Evolutionary conservation across 2,888 invertebrate genomes (phyloP).

Genomic region (Leptopilina myrica): DNA sequence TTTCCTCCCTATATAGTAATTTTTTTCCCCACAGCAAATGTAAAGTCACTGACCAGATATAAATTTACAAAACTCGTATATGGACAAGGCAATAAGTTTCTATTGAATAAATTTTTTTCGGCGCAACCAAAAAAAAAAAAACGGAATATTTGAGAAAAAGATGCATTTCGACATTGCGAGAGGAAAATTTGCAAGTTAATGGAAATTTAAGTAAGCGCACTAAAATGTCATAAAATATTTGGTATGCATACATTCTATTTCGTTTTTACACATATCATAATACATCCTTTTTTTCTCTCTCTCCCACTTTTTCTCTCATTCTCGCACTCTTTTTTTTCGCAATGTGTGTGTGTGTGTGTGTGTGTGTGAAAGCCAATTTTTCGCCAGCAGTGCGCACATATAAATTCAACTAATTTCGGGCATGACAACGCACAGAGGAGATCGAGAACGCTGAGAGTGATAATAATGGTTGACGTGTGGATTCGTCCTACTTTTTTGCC

Average conservation of each 20-base stretch:
- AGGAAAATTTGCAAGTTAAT: constrained; percentile 27
- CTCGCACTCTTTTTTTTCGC: not conserved
- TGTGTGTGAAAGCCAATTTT: constrained; percentile 34
- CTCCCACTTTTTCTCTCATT: not conserved
- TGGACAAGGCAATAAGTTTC: too few species aligned
- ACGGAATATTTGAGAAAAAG: not conserved
- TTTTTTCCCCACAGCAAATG: too few species aligned
- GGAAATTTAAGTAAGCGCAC: constrained; percentile 36
- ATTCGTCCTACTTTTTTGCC: constrained; percentile 27
- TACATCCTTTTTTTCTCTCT: not conserved
- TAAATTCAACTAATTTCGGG: constrained; percentile 32
- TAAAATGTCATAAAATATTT: constrained; percentile 28
- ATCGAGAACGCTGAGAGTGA: constrained; percentile 31
- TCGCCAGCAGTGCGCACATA: constrained; percentile 28
- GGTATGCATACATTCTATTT: constrained; percentile 29
- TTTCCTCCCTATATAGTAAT: too few species aligned
- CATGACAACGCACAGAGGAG: constrained; percentile 27
- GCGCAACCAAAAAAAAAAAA: not conserved
- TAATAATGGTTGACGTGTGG: constrained; percentile 33
- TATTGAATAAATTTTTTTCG: too few species aligned
- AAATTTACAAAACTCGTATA: too few species aligned
- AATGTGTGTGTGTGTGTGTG: too few species aligned
- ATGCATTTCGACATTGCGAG: not conserved
- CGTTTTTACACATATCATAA: constrained; percentile 18
- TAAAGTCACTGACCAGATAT: too few species aligned